These are phyloP conservation scores for Prosopocoilus inquinatus DNA, from an alignment of 2,888 invertebrate genomes.

Conservation along the genomic window DNA sequence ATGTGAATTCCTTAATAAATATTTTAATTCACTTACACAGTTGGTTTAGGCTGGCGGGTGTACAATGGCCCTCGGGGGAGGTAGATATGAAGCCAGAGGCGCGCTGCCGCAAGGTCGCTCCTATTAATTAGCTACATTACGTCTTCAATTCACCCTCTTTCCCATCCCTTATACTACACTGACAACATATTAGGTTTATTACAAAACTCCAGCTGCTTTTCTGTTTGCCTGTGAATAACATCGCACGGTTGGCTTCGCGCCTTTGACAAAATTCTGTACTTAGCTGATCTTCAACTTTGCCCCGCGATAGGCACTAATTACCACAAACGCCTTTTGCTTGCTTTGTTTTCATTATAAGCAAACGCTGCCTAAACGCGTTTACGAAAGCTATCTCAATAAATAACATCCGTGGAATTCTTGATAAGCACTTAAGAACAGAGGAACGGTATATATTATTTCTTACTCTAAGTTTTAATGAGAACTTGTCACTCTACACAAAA, in stretches of 20 bases:
- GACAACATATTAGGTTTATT: slow-evolving; percentile 32
- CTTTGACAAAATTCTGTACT: slow-evolving; percentile 21
- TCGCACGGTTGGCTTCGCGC: slow-evolving; percentile 20
- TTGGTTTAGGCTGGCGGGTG: slow-evolving; percentile 48
- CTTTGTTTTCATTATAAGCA: neutral
- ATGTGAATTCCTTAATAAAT: slow-evolving; percentile 52
- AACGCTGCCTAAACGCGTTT: no score
- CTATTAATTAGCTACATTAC: slow-evolving; percentile 50
- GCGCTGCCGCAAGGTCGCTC: slow-evolving; percentile 43
- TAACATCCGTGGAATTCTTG: no score
- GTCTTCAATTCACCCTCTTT: slow-evolving; percentile 35
- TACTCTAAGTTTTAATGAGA: neutral
- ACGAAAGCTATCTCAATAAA: no score
- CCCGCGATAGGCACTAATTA: slow-evolving; percentile 8
- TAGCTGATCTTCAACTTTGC: slow-evolving; percentile 19
- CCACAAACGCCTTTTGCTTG: slow-evolving; percentile 5
- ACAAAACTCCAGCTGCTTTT: slow-evolving; percentile 26
- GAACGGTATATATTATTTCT: no score
- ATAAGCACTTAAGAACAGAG: no score
- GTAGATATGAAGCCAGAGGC: slow-evolving; percentile 45
- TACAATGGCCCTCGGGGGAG: slow-evolving; percentile 47
- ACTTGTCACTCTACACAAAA: no score
- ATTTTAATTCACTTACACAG: slow-evolving; percentile 52
- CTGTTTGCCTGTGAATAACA: slow-evolving; percentile 22
- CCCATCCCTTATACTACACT: slow-evolving; percentile 15